Evolutionary conservation across 2,113 vertebrate genomes (phyloP).

Genomic region (Bos javanicus): DNA sequence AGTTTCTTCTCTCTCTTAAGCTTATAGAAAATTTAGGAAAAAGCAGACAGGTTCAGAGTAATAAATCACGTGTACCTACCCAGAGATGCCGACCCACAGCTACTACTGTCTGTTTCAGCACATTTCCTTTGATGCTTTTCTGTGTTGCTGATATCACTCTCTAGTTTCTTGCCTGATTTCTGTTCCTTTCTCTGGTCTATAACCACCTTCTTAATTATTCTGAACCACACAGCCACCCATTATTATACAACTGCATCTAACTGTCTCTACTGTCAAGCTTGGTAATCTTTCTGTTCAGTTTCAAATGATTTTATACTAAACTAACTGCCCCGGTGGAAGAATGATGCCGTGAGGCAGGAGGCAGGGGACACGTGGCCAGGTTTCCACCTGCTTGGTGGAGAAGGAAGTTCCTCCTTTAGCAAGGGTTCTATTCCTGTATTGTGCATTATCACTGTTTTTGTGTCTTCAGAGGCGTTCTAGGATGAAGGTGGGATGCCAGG

Average conservation of each 20-base stretch:
- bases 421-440: not conserved
- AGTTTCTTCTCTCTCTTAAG: slow-evolving; percentile 33
- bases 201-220: not conserved
- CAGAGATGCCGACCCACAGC: not conserved
- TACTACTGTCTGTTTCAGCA: not conserved
- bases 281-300: not conserved
- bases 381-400: too few relatives aligned
- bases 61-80: not conserved
- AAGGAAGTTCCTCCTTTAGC: not conserved
- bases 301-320: slow-evolving; percentile 6
- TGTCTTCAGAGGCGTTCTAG: not conserved
- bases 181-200: not conserved
- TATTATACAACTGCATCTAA: not conserved
- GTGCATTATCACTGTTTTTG: not conserved
- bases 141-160: not conserved
- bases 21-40: not conserved
- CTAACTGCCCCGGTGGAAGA: not conserved
- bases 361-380: not conserved
- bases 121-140: not conserved
- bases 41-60: not conserved
- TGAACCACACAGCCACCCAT: not conserved
- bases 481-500: not conserved
- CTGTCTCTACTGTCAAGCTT: not conserved
- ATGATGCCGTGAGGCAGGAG: not conserved
- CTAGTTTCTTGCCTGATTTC: not conserved